A percentile compares a stretch with the other conserved stretches of the same genome.
Conservation (phyloP, 2,888 invertebrate genomes). For the Lithophane semibrunnea region DNA sequence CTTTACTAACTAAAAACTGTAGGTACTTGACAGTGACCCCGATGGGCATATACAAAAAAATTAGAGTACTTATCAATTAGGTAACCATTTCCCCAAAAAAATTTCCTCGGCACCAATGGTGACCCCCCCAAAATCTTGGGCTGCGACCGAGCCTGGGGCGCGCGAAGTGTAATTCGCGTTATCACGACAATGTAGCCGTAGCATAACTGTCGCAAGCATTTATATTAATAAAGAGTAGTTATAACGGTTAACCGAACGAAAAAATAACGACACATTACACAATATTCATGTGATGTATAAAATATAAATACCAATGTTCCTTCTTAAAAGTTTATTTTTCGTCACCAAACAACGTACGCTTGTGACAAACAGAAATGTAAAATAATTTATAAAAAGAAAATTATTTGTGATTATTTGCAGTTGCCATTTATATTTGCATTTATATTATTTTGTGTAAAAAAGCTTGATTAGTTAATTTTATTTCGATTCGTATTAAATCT, state of each 20-base stretch:
- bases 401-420: conserved; percentile 51
- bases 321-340: neutral
- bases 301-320: neutral
- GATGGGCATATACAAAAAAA: too few relatives aligned
- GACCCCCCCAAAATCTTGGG: too few relatives aligned
- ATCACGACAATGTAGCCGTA: too few relatives aligned
- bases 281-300: neutral
- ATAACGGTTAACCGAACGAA: too few relatives aligned
- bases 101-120: too few relatives aligned
- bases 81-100: too few relatives aligned
- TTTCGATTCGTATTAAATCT: conserved; percentile 64
- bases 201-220: neutral
- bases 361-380: neutral
- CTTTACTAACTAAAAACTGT: too few relatives aligned
- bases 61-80: too few relatives aligned
- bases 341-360: neutral
- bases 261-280: neutral
- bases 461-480: conserved; percentile 55
- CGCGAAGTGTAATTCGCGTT: too few relatives aligned
- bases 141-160: too few relatives aligned
- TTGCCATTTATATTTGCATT: conserved; percentile 65
- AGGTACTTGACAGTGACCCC: too few relatives aligned
- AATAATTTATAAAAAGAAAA: conserved; percentile 31
- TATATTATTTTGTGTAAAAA: conserved; percentile 52
- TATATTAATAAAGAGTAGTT: too few relatives aligned